Evolutionary conservation across 2,888 invertebrate species (phyloP).

Genomic region (Harmothoe impar): DNA sequence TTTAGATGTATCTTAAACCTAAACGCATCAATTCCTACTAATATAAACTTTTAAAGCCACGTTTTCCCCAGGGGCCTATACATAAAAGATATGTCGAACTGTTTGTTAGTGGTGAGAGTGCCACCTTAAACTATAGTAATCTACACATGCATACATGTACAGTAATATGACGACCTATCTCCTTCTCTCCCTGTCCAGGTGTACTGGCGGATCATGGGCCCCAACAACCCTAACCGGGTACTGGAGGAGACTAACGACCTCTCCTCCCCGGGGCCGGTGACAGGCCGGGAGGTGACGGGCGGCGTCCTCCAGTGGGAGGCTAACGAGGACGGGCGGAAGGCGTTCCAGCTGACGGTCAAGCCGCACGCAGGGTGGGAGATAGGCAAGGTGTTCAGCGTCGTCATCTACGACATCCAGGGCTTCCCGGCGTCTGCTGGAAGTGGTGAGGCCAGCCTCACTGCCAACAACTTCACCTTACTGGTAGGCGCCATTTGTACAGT

Average conservation of each 20-base stretch:
- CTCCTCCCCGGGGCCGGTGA: conserved; percentile 67
- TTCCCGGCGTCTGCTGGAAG: conserved; percentile 73
- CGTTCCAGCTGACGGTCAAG: conserved; percentile 77
- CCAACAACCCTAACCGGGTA: conserved; percentile 77
- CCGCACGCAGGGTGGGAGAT: conserved; percentile 80
- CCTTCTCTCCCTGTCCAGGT: conserved; percentile 71
- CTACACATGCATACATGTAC: too few species aligned
- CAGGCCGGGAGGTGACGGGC: conserved; percentile 75
- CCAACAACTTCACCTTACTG: conserved; percentile 75
- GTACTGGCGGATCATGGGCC: conserved; percentile 80
- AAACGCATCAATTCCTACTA: too few species aligned
- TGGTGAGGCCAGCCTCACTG: conserved; percentile 77
- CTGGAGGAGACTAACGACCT: conserved; percentile 79
- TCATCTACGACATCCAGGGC: conserved; percentile 76
- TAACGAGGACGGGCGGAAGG: conserved; percentile 76
- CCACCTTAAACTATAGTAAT: too few species aligned
- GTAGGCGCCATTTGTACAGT: conserved; percentile 72
- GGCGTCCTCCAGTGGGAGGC: conserved; percentile 78
- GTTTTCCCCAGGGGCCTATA: too few species aligned
- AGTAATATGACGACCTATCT: too few species aligned
- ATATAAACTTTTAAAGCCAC: too few species aligned
- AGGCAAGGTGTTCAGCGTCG: conserved; percentile 77
- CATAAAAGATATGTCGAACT: too few species aligned
- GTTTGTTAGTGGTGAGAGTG: too few species aligned
- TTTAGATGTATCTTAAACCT: too few species aligned